Evolutionary conservation across 1,140 invertebrate species (phyloP).

Genomic region (Formica exsecta): DNA sequence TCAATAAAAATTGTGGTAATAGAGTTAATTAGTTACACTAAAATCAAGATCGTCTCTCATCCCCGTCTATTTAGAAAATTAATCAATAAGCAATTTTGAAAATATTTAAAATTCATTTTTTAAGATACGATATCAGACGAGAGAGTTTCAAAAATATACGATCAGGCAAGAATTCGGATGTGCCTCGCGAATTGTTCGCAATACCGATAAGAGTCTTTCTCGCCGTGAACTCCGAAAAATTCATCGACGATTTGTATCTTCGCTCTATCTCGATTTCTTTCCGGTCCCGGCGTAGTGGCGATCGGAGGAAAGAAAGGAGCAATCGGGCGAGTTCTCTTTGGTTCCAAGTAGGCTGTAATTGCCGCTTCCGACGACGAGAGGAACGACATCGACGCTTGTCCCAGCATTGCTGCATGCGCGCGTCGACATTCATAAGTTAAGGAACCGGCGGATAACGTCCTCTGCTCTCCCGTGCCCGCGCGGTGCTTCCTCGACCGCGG

Average conservation of each 20-base stretch:
- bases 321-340: slow-evolving; percentile 49
- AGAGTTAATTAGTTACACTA: not conserved
- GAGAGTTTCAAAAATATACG: not conserved
- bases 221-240: slow-evolving; percentile 13
- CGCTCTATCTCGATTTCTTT: slow-evolving; percentile 40
- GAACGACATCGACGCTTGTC: slow-evolving; percentile 64
- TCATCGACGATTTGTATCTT: not conserved
- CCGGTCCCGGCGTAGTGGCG: not conserved
- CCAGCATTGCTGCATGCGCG: slow-evolving; percentile 80
- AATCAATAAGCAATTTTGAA: not conserved
- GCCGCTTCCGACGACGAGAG: slow-evolving; percentile 66
- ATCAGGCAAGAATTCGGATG: not conserved
- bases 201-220: not conserved
- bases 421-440: slow-evolving; percentile 83
- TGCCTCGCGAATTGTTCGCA: not conserved
- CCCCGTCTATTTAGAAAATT: not conserved
- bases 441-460: slow-evolving; percentile 75
- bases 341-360: slow-evolving; percentile 78
- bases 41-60: not conserved
- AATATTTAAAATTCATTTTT: not conserved
- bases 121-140: too few relatives aligned
- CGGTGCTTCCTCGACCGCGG: slow-evolving; percentile 49
- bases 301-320: slow-evolving; percentile 32
- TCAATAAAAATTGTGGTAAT: not conserved
- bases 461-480: slow-evolving; percentile 52